Base-by-base conservation (phyloP, 2,888 invertebrate genomes). In the Eugnorisma glareosa region DNA sequence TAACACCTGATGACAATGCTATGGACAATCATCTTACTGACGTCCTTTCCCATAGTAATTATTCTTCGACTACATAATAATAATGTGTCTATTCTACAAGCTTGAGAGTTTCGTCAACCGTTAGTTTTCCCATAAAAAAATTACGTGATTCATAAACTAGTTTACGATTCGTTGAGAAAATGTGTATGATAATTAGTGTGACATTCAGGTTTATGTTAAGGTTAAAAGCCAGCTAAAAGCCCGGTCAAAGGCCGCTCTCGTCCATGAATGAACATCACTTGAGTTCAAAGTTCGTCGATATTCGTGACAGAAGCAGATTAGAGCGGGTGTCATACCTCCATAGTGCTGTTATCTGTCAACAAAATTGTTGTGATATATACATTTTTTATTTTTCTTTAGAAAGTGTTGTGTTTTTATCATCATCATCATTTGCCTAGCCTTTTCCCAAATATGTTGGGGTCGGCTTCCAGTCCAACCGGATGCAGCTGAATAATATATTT, bases 261-360 rank as follows among this genome's bases (percentile, higher is more conserved):
- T 51, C 21, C 66, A 54, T 86, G 82, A 84, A 79, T 86, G 87
- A 82, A 77, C 71, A 67, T 63, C 51, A 35, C n/a, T 77, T 40
- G 57, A 54, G 80, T 86, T 77, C 74, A 75, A 61, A 76, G 82
- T 61, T 67, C 77, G 37, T 43, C 54, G 54, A 67, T 69, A 51
- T 63, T 64, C 67, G 64, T 40, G 64, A 57, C 66, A 61, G 35
- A 73, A 24, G 6, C 64, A 59, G 74, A 72, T 73, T 84, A 71
- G 15, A 67, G 57, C 37, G 13, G 59, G 57, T 67, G 45, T 67
- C 48, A 61, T 66, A n/a, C 40, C n/a, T 40, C n/a, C 1, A 64
- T n/a, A 64, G n/a, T 28, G 57, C 59, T 66, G 21, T 81, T 40
- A 15, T 31, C 37, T 64, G 37, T 31, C 24, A 35, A 63, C 21